Evolutionary conservation across 1,140 invertebrate species (phyloP).

Genomic region (Monochamus saltuarius): DNA sequence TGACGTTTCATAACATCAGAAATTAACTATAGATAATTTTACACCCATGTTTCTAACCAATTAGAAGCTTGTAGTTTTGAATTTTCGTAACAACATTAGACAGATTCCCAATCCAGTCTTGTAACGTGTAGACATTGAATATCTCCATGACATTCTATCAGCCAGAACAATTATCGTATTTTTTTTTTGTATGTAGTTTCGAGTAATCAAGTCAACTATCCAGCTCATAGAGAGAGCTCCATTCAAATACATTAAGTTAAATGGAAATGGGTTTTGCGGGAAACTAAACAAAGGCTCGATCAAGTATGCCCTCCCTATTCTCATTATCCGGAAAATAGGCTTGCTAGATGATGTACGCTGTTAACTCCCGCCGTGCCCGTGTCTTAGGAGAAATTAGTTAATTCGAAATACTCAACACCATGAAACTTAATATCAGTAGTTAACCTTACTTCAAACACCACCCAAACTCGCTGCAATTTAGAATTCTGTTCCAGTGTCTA

Average conservation of each 20-base stretch:
- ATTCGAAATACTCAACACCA: constrained; percentile 30
- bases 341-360: constrained; percentile 30
- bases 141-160: too few relatives aligned
- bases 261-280: constrained; percentile 11
- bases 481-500: too few relatives aligned
- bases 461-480: too few relatives aligned
- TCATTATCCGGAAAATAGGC: constrained; percentile 35
- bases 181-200: too few relatives aligned
- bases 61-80: too few relatives aligned
- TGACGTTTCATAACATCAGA: too few relatives aligned
- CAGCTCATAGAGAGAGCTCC: not conserved
- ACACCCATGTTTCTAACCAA: too few relatives aligned
- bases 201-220: not conserved
- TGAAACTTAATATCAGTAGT: constrained; percentile 33
- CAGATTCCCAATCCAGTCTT: too few relatives aligned
- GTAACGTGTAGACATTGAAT: too few relatives aligned
- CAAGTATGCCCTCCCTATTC: constrained; percentile 21
- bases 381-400: constrained; percentile 38
- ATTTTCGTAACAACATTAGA: too few relatives aligned
- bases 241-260: not conserved
- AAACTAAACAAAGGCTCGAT: constrained; percentile 26
- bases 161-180: too few relatives aligned
- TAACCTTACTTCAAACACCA: constrained; percentile 19
- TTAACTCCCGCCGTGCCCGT: constrained; percentile 27
- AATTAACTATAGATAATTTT: too few relatives aligned